Base-by-base conservation (phyloP, 2,113 vertebrate species). In the Corythoichthys haematopterus region DNA sequence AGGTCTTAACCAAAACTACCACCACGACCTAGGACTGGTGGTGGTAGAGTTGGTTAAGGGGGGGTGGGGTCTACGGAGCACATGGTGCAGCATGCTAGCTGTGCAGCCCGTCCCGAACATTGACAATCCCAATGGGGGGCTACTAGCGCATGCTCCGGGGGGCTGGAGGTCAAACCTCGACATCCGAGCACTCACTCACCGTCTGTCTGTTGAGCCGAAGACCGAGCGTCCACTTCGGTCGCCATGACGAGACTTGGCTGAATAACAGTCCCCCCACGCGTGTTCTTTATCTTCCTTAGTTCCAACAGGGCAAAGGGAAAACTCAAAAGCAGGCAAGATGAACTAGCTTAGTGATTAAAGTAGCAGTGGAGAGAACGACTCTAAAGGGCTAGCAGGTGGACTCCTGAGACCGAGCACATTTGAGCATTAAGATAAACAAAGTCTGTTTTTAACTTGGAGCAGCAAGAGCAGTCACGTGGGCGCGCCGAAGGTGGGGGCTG, bases 401-500 rank as follows among this genome's bases (percentile, higher is more conserved):
- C 43, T 20, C 40, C 13, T 1, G 60, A 81, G 60, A 64, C 69
- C 43, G 51, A 68, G 78, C 62, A 77, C 81, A 80, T 90, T 80
- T 78, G 79, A 76, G 63, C 64, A 60, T 51, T 67, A 79, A 81
- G 80, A 88, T 87, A 89, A 89, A 91, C 88, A 90, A 88, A 90
- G 84, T 90, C 87, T 91, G 90, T 91, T 91, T 92, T 91, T 91
- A 92, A 92, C 90, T 92, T 92, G 84, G 83, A 80, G 78, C 76
- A 79, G 67, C 11, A 46, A 65, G 72, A 6, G 47, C 63, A 36
- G 83, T 91, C 90, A 92, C 88, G 83, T 88, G 90, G 70, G 9
- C 9, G 6, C 71, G 57, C 71, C 65, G 71, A 75, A 86, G 87
- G 87, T 82, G 84, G 87, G 90, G 72, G 76, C 75, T 80, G 64